Evolutionary conservation across 2,113 vertebrate genomes (phyloP).

Genomic region (Pseudorhombus dupliciocellatus): DNA sequence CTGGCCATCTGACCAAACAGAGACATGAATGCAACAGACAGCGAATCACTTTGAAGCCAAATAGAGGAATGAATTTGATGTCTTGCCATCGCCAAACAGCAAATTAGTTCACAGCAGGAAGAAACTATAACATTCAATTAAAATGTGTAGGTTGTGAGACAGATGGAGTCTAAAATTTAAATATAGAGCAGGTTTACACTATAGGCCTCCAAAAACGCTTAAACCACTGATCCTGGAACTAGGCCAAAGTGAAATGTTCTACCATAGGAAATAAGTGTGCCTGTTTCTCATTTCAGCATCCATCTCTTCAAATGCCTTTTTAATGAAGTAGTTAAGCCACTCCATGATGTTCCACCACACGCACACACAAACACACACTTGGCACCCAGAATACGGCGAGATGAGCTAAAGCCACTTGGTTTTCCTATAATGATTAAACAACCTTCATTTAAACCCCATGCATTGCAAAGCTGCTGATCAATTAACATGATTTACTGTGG

Average conservation of each 20-base stretch:
- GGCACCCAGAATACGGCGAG: conserved; percentile 57
- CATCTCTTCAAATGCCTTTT: conserved; percentile 76
- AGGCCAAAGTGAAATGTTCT: conserved; percentile 54
- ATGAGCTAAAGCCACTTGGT: conserved; percentile 63
- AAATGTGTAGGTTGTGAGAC: conserved; percentile 8
- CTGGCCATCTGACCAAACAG: conserved; percentile 76
- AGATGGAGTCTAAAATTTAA: not conserved
- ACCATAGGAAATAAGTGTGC: conserved; percentile 58
- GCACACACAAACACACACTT: conserved; percentile 66
- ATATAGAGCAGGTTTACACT: conserved; percentile 1
- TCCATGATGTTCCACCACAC: conserved; percentile 56
- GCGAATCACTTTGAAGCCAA: conserved; percentile 36
- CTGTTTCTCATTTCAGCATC: conserved; percentile 57
- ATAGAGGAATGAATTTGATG: conserved; percentile 14
- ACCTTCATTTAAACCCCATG: conserved; percentile 76
- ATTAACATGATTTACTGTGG: conserved; percentile 78
- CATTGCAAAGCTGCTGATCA: conserved; percentile 70
- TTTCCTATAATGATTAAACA: conserved; percentile 73
- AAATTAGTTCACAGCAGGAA: not conserved
- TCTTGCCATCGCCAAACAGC: conserved; percentile 10
- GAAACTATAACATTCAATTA: conserved; percentile 16
- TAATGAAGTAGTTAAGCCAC: conserved; percentile 76
- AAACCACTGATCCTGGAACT: conserved; percentile 38
- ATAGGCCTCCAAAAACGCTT: conserved; percentile 27
- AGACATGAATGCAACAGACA: conserved; percentile 24